These are phyloP conservation scores for Catharus minimus DNA, from an alignment of 2,113 vertebrate genomes.

Conservation along the genomic window DNA sequence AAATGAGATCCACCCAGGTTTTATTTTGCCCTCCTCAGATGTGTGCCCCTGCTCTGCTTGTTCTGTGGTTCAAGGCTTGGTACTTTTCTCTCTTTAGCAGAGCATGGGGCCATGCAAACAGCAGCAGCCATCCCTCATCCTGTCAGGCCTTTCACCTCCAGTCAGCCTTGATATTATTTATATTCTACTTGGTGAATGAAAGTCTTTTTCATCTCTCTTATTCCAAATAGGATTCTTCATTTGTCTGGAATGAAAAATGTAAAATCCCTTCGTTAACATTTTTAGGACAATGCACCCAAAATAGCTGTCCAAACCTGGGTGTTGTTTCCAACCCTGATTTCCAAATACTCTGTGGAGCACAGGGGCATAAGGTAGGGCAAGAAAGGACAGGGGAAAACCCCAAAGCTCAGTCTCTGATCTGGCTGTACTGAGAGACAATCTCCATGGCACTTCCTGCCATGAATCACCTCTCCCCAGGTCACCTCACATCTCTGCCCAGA, in stretches of 20 bases:
- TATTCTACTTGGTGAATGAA: not conserved
- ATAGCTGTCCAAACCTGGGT: not conserved
- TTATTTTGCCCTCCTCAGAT: not conserved
- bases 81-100: not conserved
- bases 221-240: not conserved
- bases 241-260: not conserved
- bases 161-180: not conserved
- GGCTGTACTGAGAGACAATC: not conserved
- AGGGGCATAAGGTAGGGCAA: too few relatives aligned
- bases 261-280: not conserved
- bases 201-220: not conserved
- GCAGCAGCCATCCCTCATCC: not conserved
- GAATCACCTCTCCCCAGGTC: not conserved
- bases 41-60: not conserved
- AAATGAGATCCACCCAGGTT: not conserved
- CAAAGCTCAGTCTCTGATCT: not conserved
- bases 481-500: not conserved
- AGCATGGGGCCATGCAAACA: not conserved
- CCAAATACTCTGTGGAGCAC: not conserved
- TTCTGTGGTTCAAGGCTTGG: not conserved
- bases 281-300: not conserved
- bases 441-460: rapidly evolving
- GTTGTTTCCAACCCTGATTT: not conserved
- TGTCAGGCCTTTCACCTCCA: not conserved
- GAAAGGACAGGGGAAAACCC: not conserved